Conservation (phyloP, 1,140 invertebrate species). For the Coelopa frigida region DNA sequence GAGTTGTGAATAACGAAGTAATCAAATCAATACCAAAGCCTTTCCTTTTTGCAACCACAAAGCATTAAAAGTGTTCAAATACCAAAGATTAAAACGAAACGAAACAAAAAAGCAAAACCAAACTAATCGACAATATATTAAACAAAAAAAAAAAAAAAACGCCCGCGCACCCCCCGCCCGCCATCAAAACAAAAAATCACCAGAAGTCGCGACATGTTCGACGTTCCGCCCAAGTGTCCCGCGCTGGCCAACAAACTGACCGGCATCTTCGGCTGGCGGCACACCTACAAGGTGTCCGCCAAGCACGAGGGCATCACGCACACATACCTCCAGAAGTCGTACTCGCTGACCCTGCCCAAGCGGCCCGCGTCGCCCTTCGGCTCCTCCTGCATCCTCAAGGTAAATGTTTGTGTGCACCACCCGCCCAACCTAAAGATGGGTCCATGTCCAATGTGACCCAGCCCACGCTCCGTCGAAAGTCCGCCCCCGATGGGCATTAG, state of each 20-base stretch:
- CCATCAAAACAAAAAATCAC: slow-evolving; percentile 12
- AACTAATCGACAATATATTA: slow-evolving; percentile 2
- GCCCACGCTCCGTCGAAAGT: no score
- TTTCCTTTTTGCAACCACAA: neutral
- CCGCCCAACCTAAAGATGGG: no score
- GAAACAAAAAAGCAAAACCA: slow-evolving; percentile 7
- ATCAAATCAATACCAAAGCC: neutral
- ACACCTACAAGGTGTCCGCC: slow-evolving; percentile 68
- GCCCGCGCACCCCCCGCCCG: no score
- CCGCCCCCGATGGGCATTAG: no score
- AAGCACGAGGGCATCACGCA: slow-evolving; percentile 58
- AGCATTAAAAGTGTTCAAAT: neutral
- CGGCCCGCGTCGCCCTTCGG: slow-evolving; percentile 30
- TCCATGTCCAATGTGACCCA: no score
- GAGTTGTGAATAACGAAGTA: neutral
- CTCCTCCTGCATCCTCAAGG: slow-evolving; percentile 19
- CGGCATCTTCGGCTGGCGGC: slow-evolving; percentile 64
- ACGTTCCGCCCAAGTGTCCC: slow-evolving; percentile 48
- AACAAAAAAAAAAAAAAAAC: slow-evolving; percentile 8
- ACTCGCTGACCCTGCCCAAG: slow-evolving; percentile 41
- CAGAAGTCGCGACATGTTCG: slow-evolving; percentile 28
- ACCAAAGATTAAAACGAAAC: slow-evolving; percentile 11
- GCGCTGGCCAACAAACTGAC: slow-evolving; percentile 64
- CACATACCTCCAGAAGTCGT: slow-evolving; percentile 42
- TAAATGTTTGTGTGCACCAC: no score